Percentiles rank a stretch among this genome's conserved stretches.
These are phyloP conservation scores for Colletes gigas DNA, from an alignment of 1,140 invertebrate genomes.

Conservation along the genomic window DNA sequence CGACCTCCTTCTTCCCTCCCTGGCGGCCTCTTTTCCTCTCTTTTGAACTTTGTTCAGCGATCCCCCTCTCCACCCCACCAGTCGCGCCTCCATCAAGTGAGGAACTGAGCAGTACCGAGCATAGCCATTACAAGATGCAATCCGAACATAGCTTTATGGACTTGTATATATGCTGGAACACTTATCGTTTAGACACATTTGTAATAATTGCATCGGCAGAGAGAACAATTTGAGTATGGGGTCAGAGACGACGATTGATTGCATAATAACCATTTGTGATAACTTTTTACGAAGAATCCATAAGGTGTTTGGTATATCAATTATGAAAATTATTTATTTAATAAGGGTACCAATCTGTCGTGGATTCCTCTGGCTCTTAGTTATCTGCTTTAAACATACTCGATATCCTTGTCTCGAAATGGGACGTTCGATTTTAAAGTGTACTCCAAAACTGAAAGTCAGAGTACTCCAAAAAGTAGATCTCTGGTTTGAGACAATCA, in stretches of 20 bases:
- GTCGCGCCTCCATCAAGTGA: background rate
- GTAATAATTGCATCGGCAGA: background rate
- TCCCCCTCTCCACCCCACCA: slow-evolving; percentile 5
- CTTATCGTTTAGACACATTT: background rate
- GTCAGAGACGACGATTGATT: background rate
- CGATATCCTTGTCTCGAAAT: too few species aligned
- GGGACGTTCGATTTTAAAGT: too few species aligned
- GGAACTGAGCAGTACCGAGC: slow-evolving; percentile 2
- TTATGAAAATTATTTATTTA: too few species aligned
- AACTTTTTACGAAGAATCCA: too few species aligned
- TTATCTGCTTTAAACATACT: too few species aligned
- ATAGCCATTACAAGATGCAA: slow-evolving; percentile 29
- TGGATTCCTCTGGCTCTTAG: too few species aligned
- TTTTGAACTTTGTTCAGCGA: slow-evolving; percentile 39
- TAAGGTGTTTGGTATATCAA: too few species aligned
- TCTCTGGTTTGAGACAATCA: too few species aligned
- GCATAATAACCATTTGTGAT: too few species aligned
- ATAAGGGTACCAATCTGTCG: too few species aligned
- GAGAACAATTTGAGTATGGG: background rate
- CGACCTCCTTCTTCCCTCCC: slow-evolving; percentile 52
- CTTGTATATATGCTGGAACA: background rate
- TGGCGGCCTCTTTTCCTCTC: slow-evolving; percentile 49
- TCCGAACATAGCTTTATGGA: background rate
- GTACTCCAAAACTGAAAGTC: too few species aligned
- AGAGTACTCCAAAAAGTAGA: too few species aligned